phyloP scores from a whole-genome alignment of 2,113 vertebrate genomes.

The Prochilodus magdalenae region DNA sequence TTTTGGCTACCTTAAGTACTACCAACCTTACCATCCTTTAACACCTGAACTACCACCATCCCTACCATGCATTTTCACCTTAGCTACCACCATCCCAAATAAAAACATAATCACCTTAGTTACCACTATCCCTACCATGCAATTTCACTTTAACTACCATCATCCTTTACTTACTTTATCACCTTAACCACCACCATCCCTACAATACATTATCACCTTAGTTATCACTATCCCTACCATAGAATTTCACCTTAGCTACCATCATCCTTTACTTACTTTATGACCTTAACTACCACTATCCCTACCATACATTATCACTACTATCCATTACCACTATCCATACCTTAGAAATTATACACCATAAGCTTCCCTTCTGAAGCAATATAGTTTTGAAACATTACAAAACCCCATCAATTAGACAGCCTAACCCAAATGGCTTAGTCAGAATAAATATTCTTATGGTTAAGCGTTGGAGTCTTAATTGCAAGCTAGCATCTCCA shows the following conservation, averaged over 20 bases:
- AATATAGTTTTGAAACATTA: no score
- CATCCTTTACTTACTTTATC: not conserved
- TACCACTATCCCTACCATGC: no score
- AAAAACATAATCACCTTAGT: no score
- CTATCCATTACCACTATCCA: not conserved
- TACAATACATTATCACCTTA: not conserved
- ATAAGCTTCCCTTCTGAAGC: no score
- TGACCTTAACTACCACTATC: no score
- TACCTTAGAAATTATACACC: no score
- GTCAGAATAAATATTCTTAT: not conserved
- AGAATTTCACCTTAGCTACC: not conserved
- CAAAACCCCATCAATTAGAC: no score
- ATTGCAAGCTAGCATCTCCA: not conserved
- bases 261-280: not conserved
- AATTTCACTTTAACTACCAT: not conserved
- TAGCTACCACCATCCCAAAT: not conserved
- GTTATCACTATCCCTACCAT: not conserved
- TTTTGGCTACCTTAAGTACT: not conserved
- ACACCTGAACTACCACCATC: not conserved
- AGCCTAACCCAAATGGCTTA: no score
- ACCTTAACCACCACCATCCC: not conserved
- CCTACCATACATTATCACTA: not conserved
- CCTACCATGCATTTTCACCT: not conserved
- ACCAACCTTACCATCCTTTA: not conserved
- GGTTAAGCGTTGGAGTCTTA: not conserved